phyloP scores from a whole-genome alignment of 2,888 invertebrate genomes.

The Cheilosia grossa region DNA sequence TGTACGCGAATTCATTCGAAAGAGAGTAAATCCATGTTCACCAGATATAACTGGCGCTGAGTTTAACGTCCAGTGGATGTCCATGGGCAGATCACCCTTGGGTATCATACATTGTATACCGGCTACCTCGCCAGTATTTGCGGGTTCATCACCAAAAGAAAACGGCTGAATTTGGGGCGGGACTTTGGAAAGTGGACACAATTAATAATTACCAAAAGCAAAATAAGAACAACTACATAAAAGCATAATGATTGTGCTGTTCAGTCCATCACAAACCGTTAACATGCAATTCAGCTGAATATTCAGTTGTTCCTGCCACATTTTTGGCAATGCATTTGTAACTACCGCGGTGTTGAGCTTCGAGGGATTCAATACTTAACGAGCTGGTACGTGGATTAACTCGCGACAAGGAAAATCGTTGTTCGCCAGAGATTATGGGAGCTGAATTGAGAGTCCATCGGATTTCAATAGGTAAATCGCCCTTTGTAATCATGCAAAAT shows the following conservation, averaged over 20 bases:
- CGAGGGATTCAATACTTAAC: slow-evolving; percentile 85
- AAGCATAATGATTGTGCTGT: not conserved
- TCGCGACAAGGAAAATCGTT: slow-evolving; percentile 85
- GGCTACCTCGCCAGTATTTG: slow-evolving; percentile 89
- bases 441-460: slow-evolving; percentile 85
- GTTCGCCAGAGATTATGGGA: slow-evolving; percentile 87
- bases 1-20: slow-evolving; percentile 81
- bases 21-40: slow-evolving; percentile 82
- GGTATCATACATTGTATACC: slow-evolving; percentile 88
- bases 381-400: slow-evolving; percentile 85
- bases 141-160: slow-evolving; percentile 82
- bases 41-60: slow-evolving; percentile 82
- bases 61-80: slow-evolving; percentile 88
- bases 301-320: slow-evolving; percentile 83
- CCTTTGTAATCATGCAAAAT: slow-evolving; percentile 87
- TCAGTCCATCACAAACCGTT: slow-evolving; percentile 74
- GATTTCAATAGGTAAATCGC: slow-evolving; percentile 89
- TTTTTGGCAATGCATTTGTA: slow-evolving; percentile 86
- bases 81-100: slow-evolving; percentile 91
- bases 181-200: slow-evolving; percentile 77
- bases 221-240: not conserved
- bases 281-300: slow-evolving; percentile 79
- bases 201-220: slow-evolving; percentile 21
- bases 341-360: slow-evolving; percentile 85
- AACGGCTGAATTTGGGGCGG: slow-evolving; percentile 83